A percentile compares a stretch with the other conserved stretches of the same genome.
These are phyloP conservation scores for Eupithecia dodoneata DNA, from an alignment of 2,888 invertebrate species.

Conservation along the genomic window DNA sequence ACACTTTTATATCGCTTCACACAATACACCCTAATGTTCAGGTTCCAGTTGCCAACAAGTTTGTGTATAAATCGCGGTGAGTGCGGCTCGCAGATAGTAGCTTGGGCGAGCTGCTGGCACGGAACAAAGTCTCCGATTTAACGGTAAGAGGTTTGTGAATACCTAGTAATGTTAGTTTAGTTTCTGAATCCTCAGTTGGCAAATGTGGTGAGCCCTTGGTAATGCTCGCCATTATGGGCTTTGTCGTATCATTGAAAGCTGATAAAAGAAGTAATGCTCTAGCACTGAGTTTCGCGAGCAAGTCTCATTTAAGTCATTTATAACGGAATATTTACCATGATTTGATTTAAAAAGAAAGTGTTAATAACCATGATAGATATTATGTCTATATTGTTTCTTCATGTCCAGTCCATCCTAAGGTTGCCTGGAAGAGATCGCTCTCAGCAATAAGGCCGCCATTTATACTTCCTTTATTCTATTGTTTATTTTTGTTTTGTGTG, in stretches of 20 bases:
- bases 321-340: too few relatives aligned
- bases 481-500: too few relatives aligned
- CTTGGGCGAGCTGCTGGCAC: constrained; percentile 32
- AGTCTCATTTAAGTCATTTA: neutral
- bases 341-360: too few relatives aligned
- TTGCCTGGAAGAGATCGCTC: too few relatives aligned
- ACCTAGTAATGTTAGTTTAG: constrained; percentile 26
- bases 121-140: constrained; percentile 36
- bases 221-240: constrained; percentile 3
- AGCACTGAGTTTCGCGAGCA: neutral
- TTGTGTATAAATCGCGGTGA: constrained; percentile 40
- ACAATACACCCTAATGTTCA: constrained; percentile 45
- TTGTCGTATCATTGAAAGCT: neutral
- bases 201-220: constrained; percentile 11
- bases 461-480: too few relatives aligned
- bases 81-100: constrained; percentile 40
- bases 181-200: constrained; percentile 26
- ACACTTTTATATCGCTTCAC: constrained; percentile 46
- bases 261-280: neutral
- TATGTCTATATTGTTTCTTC: too few relatives aligned
- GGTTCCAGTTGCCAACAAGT: constrained; percentile 42
- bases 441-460: too few relatives aligned
- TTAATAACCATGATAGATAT: too few relatives aligned
- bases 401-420: too few relatives aligned
- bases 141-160: constrained; percentile 36